These are phyloP conservation scores for Sorex fumeus DNA, from an alignment of 2,113 vertebrate genomes.

Conservation along the genomic window DNA sequence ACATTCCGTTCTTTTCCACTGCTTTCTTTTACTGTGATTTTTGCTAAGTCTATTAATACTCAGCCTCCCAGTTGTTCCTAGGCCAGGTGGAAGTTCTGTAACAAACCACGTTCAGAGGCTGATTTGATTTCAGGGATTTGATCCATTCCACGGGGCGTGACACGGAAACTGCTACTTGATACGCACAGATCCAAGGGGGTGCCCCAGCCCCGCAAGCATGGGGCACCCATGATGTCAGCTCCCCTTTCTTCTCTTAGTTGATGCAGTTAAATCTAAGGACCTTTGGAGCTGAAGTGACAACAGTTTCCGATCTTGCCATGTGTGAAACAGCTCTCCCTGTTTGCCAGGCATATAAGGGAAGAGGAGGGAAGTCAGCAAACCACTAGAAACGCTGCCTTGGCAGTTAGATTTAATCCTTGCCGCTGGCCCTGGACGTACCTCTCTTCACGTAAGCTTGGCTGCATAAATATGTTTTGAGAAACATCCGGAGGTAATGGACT, in stretches of 20 bases:
- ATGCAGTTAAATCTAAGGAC: background rate
- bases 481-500: slow-evolving; percentile 59
- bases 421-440: slow-evolving; percentile 12
- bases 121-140: background rate
- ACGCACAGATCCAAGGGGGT: background rate
- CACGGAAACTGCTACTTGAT: background rate
- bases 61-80: background rate
- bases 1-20: too few relatives aligned
- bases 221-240: accelerated
- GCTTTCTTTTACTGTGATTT: background rate
- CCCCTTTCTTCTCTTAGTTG: background rate
- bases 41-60: background rate
- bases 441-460: slow-evolving; percentile 49
- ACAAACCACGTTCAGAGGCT: background rate
- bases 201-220: accelerated
- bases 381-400: slow-evolving; percentile 14
- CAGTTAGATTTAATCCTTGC: background rate
- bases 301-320: background rate
- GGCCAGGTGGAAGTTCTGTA: background rate
- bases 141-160: accelerated
- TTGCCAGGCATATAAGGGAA: slow-evolving; percentile 5
- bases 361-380: slow-evolving; percentile 57
- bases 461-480: slow-evolving; percentile 55
- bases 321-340: background rate
- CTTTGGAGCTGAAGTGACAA: background rate